phyloP scores from a whole-genome alignment of 2,888 invertebrate genomes.

The Ptilodon capucinus region DNA sequence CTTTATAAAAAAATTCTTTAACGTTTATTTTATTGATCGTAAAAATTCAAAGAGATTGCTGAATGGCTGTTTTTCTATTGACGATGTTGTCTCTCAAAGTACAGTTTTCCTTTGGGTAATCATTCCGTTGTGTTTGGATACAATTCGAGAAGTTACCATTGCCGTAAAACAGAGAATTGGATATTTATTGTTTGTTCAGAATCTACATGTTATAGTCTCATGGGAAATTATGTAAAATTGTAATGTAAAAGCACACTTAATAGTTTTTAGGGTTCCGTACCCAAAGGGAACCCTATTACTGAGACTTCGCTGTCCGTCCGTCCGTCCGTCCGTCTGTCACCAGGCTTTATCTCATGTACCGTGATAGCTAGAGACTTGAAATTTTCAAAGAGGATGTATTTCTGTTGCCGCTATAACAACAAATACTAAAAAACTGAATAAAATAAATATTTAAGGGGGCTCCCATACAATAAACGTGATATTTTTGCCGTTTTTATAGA shows the following conservation, averaged over 20 bases:
- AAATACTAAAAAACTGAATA: too few species aligned
- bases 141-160: conserved; percentile 22
- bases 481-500: too few species aligned
- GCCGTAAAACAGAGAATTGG: conserved; percentile 23
- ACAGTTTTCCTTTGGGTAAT: conserved; percentile 38
- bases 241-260: conserved; percentile 29
- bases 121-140: conserved; percentile 20
- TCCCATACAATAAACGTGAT: too few species aligned
- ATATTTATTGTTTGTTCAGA: conserved; percentile 26
- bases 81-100: conserved; percentile 15
- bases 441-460: too few species aligned
- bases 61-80: conserved; percentile 1
- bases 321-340: too few species aligned
- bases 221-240: conserved; percentile 59
- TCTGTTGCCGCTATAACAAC: too few species aligned
- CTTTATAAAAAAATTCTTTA: background rate
- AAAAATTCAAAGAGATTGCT: background rate
- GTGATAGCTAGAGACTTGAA: too few species aligned
- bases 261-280: too few species aligned
- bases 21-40: background rate
- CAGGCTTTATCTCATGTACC: too few species aligned
- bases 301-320: too few species aligned
- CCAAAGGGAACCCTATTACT: too few species aligned
- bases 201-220: conserved; percentile 38
- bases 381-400: too few species aligned